Evolutionary conservation across 2,797 vertebrate species (phyloP).

Genomic region (Capromys pilorides): DNA sequence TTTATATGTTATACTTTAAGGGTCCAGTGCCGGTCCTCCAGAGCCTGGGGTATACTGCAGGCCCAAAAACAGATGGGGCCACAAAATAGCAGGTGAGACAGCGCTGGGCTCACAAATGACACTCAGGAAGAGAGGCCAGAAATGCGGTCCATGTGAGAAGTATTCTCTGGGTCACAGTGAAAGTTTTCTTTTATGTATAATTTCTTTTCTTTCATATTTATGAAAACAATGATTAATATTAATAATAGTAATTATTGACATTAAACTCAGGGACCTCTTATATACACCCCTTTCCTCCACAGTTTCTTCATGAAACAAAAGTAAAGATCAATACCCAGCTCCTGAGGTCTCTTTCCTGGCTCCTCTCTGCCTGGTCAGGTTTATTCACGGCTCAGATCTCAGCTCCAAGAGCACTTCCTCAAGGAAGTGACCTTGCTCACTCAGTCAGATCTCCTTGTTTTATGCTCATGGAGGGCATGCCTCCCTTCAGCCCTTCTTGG

Average conservation of each 20-base stretch:
- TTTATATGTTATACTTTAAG: neutral
- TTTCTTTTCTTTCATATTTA: neutral
- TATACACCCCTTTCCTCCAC: no score
- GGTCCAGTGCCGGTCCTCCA: neutral
- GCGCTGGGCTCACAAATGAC: neutral
- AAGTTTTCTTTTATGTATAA: neutral
- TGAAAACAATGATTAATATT: neutral
- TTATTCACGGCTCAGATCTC: constrained; percentile 59
- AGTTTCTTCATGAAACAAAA: constrained; percentile 39
- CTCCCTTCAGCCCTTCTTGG: neutral
- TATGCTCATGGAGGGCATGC: neutral
- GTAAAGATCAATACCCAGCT: constrained; percentile 20
- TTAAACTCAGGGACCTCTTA: neutral
- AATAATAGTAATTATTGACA: neutral
- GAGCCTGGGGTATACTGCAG: neutral
- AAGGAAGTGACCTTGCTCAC: constrained; percentile 69
- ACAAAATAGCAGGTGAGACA: neutral
- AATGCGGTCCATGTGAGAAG: neutral
- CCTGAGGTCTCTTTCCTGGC: constrained; percentile 26
- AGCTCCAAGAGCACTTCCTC: constrained; percentile 61
- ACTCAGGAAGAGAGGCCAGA: constrained; percentile 1
- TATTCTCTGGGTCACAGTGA: neutral
- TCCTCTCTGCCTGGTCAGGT: constrained; percentile 47
- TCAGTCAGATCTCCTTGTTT: constrained; percentile 35
- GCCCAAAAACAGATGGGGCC: neutral